phyloP scores from a whole-genome alignment of 2,113 vertebrate genomes.

The Nothocercus nigrocapillus region DNA sequence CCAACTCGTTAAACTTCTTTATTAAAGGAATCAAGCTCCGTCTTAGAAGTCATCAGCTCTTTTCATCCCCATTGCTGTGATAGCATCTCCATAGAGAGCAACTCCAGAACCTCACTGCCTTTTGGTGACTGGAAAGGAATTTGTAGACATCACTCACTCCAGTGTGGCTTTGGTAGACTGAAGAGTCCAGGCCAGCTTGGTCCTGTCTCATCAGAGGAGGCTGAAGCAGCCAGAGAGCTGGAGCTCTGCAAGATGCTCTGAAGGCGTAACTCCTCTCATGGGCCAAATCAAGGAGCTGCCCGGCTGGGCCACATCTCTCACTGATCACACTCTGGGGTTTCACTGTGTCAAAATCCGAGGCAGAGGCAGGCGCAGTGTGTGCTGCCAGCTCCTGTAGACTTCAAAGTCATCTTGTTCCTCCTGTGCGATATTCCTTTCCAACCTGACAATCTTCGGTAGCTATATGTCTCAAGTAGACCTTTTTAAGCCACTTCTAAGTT shows the following conservation, averaged over 20 bases:
- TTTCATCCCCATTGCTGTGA: background rate
- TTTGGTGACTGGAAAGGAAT: background rate
- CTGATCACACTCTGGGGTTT: background rate
- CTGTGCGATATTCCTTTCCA: background rate
- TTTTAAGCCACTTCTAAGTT: background rate
- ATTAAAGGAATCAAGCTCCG: background rate
- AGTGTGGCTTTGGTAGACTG: background rate
- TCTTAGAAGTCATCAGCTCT: background rate
- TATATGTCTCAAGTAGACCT: background rate
- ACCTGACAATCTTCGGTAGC: background rate
- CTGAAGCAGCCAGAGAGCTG: background rate
- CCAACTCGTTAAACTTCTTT: background rate
- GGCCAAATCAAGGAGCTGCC: background rate
- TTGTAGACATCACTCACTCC: background rate
- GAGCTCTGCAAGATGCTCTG: background rate
- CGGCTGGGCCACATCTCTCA: background rate
- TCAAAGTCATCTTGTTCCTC: background rate
- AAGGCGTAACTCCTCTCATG: background rate
- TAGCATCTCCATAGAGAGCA: background rate
- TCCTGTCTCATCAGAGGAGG: background rate
- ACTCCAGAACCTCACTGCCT: background rate
- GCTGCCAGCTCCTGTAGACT: background rate
- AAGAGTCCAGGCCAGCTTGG: background rate
- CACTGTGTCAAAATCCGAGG: background rate
- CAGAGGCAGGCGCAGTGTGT: rapidly evolving